phyloP scores from a whole-genome alignment of 1,140 invertebrate species.

The Ceratitis capitata region DNA sequence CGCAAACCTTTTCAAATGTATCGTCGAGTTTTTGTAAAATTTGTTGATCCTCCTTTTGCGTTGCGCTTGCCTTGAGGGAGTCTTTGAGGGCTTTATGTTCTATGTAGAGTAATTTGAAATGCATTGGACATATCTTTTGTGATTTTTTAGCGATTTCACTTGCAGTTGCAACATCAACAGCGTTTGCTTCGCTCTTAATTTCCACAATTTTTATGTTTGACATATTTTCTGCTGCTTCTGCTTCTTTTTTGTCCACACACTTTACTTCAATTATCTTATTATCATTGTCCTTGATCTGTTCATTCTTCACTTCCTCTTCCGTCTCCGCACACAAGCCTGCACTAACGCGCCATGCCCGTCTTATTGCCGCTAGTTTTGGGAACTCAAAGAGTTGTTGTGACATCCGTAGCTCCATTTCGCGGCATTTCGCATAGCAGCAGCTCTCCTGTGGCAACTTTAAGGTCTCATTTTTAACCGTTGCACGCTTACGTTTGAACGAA shows the following conservation, averaged over 20 bases:
- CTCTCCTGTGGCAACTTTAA: not conserved
- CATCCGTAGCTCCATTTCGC: not conserved
- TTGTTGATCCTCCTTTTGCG: not conserved
- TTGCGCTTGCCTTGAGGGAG: not conserved
- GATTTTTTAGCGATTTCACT: not conserved
- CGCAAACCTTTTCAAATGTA: not conserved
- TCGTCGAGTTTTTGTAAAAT: not conserved
- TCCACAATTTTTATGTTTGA: not conserved
- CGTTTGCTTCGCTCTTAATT: not conserved
- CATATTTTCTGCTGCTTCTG: not conserved
- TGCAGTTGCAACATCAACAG: not conserved
- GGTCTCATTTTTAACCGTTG: not conserved
- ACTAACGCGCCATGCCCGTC: not conserved
- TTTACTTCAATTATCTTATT: no score
- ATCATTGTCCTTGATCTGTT: no score
- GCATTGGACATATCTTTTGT: conserved; percentile 20
- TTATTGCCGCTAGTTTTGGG: not conserved
- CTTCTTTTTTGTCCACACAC: not conserved
- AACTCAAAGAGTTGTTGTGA: not conserved
- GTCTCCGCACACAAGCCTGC: not conserved
- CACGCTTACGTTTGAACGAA: not conserved
- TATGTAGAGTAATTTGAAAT: conserved; percentile 25
- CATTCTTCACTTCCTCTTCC: not conserved
- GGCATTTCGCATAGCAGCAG: conserved; percentile 28
- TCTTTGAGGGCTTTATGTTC: not conserved